Percentiles rank a stretch among this genome's conserved stretches.
Conservation (phyloP, 2,888 invertebrate species). For the Thereva unica region DNA sequence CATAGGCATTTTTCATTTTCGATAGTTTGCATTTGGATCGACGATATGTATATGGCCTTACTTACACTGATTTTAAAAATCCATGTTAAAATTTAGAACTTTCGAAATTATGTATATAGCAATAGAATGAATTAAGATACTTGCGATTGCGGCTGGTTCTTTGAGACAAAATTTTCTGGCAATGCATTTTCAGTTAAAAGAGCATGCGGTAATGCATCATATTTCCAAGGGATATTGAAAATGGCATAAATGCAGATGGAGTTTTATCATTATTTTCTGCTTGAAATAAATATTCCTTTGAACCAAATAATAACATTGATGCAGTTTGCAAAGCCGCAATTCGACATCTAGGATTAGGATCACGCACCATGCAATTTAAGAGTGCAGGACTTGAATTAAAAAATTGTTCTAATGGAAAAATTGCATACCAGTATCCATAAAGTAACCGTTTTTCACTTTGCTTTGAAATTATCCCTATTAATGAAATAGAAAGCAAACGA, state of each 20-base stretch:
- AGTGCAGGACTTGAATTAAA: constrained; percentile 55
- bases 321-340: constrained; percentile 71
- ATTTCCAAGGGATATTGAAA: constrained; percentile 79
- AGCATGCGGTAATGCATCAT: constrained; percentile 69
- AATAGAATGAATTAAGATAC: too few species aligned
- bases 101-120: too few species aligned
- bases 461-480: constrained; percentile 65
- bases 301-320: constrained; percentile 69
- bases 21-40: too few species aligned
- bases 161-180: too few species aligned
- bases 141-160: too few species aligned
- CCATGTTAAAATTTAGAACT: too few species aligned
- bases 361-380: constrained; percentile 66
- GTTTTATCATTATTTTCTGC: constrained; percentile 71
- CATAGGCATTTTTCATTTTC: too few species aligned
- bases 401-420: constrained; percentile 66
- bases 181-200: constrained; percentile 71
- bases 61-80: too few species aligned
- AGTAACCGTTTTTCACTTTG: constrained; percentile 68
- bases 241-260: constrained; percentile 75
- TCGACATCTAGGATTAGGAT: constrained; percentile 71
- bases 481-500: constrained; percentile 67
- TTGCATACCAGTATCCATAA: constrained; percentile 78
- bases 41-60: too few species aligned
- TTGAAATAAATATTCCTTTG: constrained; percentile 70